phyloP scores from a whole-genome alignment of 2,113 vertebrate species.

The Callorhinus ursinus region DNA sequence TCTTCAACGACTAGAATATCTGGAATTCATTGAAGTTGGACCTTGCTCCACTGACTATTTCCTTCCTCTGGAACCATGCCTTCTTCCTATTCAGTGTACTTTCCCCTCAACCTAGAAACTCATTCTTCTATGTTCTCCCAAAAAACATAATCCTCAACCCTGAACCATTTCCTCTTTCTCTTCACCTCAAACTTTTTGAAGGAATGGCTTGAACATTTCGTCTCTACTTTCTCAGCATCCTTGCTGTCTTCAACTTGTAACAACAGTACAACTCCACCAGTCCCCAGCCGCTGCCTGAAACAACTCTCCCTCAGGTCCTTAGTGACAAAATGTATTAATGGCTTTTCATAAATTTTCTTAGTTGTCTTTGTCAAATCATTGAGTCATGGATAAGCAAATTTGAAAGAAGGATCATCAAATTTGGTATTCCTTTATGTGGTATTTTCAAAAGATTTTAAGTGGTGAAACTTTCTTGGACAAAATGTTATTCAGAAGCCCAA shows the following conservation, averaged over 20 bases:
- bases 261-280: not conserved
- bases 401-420: not conserved
- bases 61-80: not conserved
- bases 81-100: not conserved
- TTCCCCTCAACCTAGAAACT: not conserved
- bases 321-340: not conserved
- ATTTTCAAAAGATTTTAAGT: not conserved
- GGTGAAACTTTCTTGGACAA: not conserved
- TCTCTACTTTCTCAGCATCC: not conserved
- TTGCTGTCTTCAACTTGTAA: not conserved
- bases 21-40: not conserved
- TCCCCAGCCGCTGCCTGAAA: not conserved
- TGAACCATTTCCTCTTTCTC: not conserved
- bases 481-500: not conserved
- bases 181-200: not conserved
- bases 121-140: not conserved
- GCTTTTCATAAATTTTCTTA: not conserved
- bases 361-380: not conserved
- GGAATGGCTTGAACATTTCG: not conserved
- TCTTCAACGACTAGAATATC: not conserved
- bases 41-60: rapidly evolving
- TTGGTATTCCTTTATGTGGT: not conserved
- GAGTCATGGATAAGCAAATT: not conserved
- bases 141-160: not conserved
- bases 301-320: not conserved